Conservation (phyloP, 2,888 invertebrate species). For the Mythimna vitellina region DNA sequence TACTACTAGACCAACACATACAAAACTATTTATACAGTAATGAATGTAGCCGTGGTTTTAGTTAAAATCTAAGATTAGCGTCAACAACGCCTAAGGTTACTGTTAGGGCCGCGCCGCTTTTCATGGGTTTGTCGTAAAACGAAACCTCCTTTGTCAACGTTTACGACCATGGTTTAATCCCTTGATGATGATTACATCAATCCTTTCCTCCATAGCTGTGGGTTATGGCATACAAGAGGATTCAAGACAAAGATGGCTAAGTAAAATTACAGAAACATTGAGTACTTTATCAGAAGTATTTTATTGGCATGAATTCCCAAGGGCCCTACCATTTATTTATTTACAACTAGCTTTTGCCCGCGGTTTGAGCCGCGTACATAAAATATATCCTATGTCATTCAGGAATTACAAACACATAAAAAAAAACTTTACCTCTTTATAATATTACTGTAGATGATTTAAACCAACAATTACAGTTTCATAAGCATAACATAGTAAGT, state of each 20-base stretch:
- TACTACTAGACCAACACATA: too few species aligned
- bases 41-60: neutral
- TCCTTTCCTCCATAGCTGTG: constrained; percentile 26
- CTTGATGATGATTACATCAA: constrained; percentile 55
- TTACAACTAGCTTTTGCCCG: too few species aligned
- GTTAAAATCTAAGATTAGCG: constrained; percentile 33
- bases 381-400: too few species aligned
- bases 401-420: too few species aligned
- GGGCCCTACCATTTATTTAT: too few species aligned
- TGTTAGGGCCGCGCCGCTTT: constrained; percentile 3
- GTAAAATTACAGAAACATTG: neutral
- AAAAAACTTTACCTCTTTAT: too few species aligned
- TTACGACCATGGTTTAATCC: constrained; percentile 54
- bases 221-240: constrained; percentile 18
- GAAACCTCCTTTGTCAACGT: constrained; percentile 46
- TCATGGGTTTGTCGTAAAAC: constrained; percentile 54
- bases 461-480: too few species aligned
- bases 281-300: neutral
- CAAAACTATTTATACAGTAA: neutral
- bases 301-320: neutral
- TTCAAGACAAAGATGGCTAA: neutral
- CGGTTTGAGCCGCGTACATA: too few species aligned
- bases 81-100: constrained; percentile 2
- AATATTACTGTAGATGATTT: too few species aligned
- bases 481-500: too few species aligned